Evolutionary conservation across 2,113 vertebrate genomes (phyloP).

Genomic region (Probosciger aterrimus): DNA sequence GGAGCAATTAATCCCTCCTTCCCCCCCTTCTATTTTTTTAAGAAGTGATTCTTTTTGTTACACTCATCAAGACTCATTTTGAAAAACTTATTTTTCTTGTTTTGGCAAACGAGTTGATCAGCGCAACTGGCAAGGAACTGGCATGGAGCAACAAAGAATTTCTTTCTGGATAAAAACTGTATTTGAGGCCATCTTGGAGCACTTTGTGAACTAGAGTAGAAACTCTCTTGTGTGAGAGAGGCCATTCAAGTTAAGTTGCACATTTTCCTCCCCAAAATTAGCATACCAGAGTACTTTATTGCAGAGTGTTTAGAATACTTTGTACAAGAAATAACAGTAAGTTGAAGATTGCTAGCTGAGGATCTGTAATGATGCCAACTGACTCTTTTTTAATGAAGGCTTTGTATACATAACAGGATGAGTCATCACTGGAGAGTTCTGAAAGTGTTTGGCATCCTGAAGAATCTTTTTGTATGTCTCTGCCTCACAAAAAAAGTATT

Average conservation of each 20-base stretch:
- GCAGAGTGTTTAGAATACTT: conserved; percentile 33
- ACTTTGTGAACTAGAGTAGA: conserved; percentile 14
- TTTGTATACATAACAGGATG: conserved; percentile 64
- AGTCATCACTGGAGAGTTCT: conserved; percentile 48
- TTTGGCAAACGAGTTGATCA: conserved; percentile 51
- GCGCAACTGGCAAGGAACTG: background rate
- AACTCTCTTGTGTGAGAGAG: conserved; percentile 1
- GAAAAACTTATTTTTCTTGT: conserved; percentile 28
- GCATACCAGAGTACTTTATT: conserved; percentile 23
- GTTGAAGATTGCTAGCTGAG: conserved; percentile 46
- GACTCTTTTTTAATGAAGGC: conserved; percentile 40
- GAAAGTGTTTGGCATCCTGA: conserved; percentile 50
- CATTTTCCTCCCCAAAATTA: conserved; percentile 30
- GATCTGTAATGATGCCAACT: conserved; percentile 44
- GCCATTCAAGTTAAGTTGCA: conserved; percentile 33
- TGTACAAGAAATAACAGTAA: conserved; percentile 38
- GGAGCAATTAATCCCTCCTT: background rate
- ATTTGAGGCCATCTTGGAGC: conserved; percentile 26
- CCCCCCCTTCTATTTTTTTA: accelerated
- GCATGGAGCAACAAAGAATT: conserved; percentile 44
- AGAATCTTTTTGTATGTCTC: conserved; percentile 41
- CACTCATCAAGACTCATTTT: conserved; percentile 1
- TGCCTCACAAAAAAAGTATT: background rate
- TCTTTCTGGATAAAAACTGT: conserved; percentile 22
- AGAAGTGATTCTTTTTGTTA: background rate